Evolutionary conservation across 2,113 vertebrate genomes (phyloP).

Genomic region (Corythoichthys intestinalis): DNA sequence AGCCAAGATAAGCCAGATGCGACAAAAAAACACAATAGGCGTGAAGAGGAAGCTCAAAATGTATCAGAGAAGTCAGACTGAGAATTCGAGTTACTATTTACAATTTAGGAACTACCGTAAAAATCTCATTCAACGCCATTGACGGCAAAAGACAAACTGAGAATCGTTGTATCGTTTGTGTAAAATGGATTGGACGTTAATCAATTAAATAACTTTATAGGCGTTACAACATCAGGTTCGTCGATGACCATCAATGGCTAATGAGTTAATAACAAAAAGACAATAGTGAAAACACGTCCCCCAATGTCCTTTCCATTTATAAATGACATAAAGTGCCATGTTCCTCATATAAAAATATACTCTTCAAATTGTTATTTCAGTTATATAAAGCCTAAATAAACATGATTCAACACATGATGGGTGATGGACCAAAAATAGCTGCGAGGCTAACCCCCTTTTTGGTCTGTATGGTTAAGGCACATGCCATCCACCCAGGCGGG

Average conservation of each 20-base stretch:
- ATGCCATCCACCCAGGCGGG: slow-evolving; percentile 67
- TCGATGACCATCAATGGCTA: too few species aligned
- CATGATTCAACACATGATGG: slow-evolving; percentile 66
- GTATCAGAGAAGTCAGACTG: slow-evolving; percentile 37
- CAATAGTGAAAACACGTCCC: slow-evolving; percentile 3
- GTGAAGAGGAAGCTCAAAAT: slow-evolving; percentile 44
- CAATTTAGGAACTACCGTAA: too few species aligned
- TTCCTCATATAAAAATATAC: slow-evolving; percentile 77
- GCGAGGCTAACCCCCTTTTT: slow-evolving; percentile 54
- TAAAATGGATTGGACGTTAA: too few species aligned
- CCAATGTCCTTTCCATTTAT: slow-evolving; percentile 59
- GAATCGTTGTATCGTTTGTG: too few species aligned
- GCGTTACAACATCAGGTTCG: too few species aligned
- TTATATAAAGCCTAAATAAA: slow-evolving; percentile 72
- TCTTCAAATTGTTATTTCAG: slow-evolving; percentile 67
- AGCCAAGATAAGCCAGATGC: slow-evolving; percentile 5
- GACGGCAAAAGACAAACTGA: too few species aligned
- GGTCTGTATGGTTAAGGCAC: slow-evolving; percentile 61
- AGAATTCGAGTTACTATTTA: neutral
- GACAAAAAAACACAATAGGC: slow-evolving; percentile 27
- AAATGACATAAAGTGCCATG: slow-evolving; percentile 77
- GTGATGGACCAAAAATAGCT: slow-evolving; percentile 65
- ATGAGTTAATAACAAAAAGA: too few species aligned
- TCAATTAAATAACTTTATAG: too few species aligned
- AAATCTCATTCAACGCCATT: too few species aligned